A percentile compares a stretch with the other conserved stretches of the same genome.
These are phyloP conservation scores for Pholis gunnellus DNA, from an alignment of 2,113 vertebrate genomes.

Conservation along the genomic window DNA sequence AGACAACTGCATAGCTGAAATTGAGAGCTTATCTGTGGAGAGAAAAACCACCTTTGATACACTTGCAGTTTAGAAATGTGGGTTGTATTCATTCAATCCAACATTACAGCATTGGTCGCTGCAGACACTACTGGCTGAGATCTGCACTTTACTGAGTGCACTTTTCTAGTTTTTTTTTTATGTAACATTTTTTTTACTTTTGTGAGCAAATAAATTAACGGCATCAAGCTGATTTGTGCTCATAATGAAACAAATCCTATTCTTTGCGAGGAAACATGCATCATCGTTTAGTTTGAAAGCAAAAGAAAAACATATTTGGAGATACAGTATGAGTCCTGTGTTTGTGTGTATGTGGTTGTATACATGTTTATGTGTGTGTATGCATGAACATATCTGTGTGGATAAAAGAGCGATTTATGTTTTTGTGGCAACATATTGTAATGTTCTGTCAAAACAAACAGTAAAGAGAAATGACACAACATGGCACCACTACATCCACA, in stretches of 20 bases:
- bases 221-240: neutral
- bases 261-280: neutral
- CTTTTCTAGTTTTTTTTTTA: neutral
- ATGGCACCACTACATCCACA: slow-evolving; percentile 26
- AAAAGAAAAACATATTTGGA: neutral
- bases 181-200: neutral
- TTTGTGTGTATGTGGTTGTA: neutral
- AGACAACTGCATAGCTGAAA: too few species aligned
- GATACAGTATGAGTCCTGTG: neutral
- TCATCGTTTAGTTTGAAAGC: neutral
- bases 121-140: neutral
- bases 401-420: neutral
- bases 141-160: neutral
- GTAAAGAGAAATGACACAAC: slow-evolving; percentile 1
- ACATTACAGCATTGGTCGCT: too few species aligned
- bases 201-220: neutral
- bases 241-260: neutral
- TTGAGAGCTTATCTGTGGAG: too few species aligned
- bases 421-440: neutral
- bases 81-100: too few species aligned
- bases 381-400: neutral
- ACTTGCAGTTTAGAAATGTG: too few species aligned
- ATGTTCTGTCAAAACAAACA: neutral
- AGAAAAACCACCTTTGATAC: too few species aligned
- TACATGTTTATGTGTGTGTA: neutral